Evolutionary conservation across 2,113 vertebrate species (phyloP).

Genomic region (Plecturocebus donacophilus): DNA sequence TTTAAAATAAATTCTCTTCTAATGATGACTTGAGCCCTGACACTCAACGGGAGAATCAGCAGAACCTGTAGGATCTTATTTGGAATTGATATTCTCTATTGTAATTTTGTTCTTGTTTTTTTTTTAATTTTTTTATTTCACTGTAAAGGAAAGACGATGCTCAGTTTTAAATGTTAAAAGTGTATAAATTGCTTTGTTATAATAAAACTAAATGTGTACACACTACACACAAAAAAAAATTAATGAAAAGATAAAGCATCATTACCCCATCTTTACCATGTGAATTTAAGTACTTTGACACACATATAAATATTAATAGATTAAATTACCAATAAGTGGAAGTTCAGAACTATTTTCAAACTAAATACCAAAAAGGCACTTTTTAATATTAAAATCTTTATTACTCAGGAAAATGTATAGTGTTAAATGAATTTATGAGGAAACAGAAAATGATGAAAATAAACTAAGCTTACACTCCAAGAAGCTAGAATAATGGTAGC

Average conservation of each 20-base stretch:
- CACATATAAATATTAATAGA: not conserved
- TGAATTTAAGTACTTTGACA: not conserved
- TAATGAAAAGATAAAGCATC: not conserved
- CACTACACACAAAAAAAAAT: too few relatives aligned
- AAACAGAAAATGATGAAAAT: not conserved
- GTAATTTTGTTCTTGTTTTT: too few relatives aligned
- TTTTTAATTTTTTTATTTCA: too few relatives aligned
- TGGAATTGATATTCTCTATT: too few relatives aligned
- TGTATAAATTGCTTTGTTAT: too few relatives aligned
- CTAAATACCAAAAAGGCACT: not conserved
- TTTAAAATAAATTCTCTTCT: too few relatives aligned
- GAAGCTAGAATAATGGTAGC: not conserved
- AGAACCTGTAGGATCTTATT: too few relatives aligned
- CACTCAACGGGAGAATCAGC: too few relatives aligned
- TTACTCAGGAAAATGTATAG: not conserved
- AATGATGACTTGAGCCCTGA: too few relatives aligned
- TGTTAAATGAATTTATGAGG: not conserved
- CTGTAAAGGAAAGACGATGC: too few relatives aligned
- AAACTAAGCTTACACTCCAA: not conserved
- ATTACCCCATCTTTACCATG: not conserved
- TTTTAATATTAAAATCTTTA: not conserved
- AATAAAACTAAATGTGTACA: too few relatives aligned
- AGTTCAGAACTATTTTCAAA: constrained; percentile 9
- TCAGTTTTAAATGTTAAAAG: too few relatives aligned
- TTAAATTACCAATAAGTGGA: not conserved